Evolutionary conservation across 2,888 invertebrate genomes (phyloP), one percentile per base, ranked within the genome.

Genomic region (Leucoptera coffeella): DNA sequence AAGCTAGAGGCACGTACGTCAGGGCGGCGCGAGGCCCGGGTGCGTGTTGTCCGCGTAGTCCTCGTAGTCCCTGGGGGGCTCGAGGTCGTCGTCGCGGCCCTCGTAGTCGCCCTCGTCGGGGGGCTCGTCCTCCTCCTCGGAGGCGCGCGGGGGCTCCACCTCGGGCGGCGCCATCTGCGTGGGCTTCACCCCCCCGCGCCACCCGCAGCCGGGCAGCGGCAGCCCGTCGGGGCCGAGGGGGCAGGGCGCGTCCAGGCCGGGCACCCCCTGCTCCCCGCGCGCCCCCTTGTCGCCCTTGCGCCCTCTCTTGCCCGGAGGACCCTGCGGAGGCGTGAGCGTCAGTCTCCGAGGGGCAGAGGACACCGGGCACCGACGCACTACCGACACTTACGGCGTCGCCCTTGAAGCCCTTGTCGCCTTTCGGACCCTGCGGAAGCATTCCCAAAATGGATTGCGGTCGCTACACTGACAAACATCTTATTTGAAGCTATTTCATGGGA

Each of bases 241-340:
- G 73, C 97, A 97, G n/a, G 96, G 96, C 23, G 97, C 97, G 69
- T 97, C 96, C 43, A 97, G 73, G 19, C 96, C 96, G 17, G 95
- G 96, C 38, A 94, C 93, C 39, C 96, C 96, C 75, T 91, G 90
- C 47, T 93, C 93, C 30, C 95, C 95, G 65, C 90, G 90, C 47
- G 87, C 85, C 21, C 95, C 95, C 47, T 84, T 84, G 59, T 91
- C 88, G 15, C 95, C 95, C 65, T 89, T 90, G 40, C 87, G 78
- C 28, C 95, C 95, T 42, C 92, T 78, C 64, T 89, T 91, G 32
- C 94, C 94, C 33, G 80, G 71, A 29, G 85, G 85, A 29, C 93
- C 93, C 89, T 90, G 69, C 39, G 30, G 9, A 10, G n/a, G n/a
- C n/a, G n/a, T n/a, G n/a, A n/a, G n/a, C n/a, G n/a, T n/a, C n/a